Percentiles rank a stretch among this genome's conserved stretches.
These are phyloP conservation scores for Puffinus mauretanicus DNA, from an alignment of 2,113 vertebrate species.

Conservation along the genomic window DNA sequence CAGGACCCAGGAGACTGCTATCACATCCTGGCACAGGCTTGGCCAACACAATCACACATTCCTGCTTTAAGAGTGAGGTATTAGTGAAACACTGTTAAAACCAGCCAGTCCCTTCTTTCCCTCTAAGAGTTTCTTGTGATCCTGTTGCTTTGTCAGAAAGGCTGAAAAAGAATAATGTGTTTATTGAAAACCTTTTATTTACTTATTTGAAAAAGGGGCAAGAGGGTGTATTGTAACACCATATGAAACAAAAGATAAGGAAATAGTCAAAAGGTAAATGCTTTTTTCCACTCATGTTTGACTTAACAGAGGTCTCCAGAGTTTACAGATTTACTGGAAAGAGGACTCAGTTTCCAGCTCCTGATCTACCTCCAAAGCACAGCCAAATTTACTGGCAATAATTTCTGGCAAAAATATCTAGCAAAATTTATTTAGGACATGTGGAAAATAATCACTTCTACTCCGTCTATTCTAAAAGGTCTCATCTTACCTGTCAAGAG, in stretches of 20 bases:
- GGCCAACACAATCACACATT: not conserved
- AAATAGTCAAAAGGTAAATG: conserved; percentile 15
- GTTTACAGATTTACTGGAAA: not conserved
- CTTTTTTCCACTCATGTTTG: not conserved
- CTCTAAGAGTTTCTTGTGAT: not conserved
- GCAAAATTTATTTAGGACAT: not conserved
- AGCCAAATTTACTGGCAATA: not conserved
- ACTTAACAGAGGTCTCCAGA: not conserved
- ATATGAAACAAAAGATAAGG: not conserved
- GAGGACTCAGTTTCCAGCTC: not conserved
- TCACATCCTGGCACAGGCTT: not conserved
- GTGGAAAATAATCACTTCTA: not conserved
- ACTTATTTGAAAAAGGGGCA: not conserved
- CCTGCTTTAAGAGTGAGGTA: not conserved
- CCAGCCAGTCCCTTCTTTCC: not conserved
- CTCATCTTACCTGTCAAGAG: conserved; percentile 87
- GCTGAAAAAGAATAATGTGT: not conserved
- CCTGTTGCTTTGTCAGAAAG: not conserved
- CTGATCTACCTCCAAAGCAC: not conserved
- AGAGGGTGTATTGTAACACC: not conserved
- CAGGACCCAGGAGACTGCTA: not conserved
- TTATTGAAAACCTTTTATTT: not conserved
- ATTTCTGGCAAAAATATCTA: not conserved
- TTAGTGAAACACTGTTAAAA: not conserved
- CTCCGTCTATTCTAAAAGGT: not conserved